phyloP scores from a whole-genome alignment of 2,113 vertebrate genomes.

The Prolemur simus region DNA sequence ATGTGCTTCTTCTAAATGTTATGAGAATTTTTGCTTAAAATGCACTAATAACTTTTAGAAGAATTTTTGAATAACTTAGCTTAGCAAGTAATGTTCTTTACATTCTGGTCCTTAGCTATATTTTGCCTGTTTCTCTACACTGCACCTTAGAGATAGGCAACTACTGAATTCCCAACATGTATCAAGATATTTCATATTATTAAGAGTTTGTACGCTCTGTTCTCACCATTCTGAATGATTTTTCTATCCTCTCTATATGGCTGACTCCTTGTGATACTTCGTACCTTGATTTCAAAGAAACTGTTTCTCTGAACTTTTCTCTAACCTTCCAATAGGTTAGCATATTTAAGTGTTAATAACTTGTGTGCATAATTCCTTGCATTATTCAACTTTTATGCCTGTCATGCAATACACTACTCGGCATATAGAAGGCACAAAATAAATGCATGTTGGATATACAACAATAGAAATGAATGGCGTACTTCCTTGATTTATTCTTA shows the following conservation, averaged over 20 bases:
- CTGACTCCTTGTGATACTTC: neutral
- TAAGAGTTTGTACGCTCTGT: neutral
- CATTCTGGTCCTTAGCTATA: neutral
- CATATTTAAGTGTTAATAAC: conserved; percentile 44
- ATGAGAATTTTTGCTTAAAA: neutral
- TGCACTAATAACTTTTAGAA: neutral
- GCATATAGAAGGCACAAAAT: neutral
- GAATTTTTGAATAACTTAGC: neutral
- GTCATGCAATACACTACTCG: neutral
- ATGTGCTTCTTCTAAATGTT: neutral
- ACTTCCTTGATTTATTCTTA: conserved; percentile 34
- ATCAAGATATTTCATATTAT: neutral
- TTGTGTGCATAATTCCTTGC: neutral
- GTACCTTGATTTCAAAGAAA: neutral
- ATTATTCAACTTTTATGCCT: neutral
- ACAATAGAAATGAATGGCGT: neutral
- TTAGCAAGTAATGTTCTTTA: neutral
- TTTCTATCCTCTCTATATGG: neutral
- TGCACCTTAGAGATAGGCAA: neutral
- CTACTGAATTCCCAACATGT: neutral
- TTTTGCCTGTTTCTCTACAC: neutral
- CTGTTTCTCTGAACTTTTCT: neutral
- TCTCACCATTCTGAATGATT: neutral
- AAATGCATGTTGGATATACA: neutral
- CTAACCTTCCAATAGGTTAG: neutral